Evolutionary conservation across 2,113 vertebrate genomes (phyloP), one percentile per base, ranked within the genome.

Genomic region (Protobothrops flavoviridis): DNA sequence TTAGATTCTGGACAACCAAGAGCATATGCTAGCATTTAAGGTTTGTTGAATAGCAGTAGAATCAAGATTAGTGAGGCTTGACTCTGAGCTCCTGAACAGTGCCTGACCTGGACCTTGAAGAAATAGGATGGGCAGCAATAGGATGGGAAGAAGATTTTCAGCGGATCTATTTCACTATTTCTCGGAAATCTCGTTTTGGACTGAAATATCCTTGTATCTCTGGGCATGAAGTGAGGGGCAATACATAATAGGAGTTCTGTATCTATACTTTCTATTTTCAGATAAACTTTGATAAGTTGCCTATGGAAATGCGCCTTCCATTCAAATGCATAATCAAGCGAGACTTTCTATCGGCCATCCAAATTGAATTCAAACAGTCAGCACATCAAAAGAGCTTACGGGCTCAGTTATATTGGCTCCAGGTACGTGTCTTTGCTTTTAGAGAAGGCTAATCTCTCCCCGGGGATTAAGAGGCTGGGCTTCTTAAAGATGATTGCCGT

Each of bases 361-460:
- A 99, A 39, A 96, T 99, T 94, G 99, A 99, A 95, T 98, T 99
- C 95, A 99, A 99, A 48, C 99, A 99, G 93, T 99, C 99, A 0
- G 97, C 95, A 93, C 99, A 99, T 95, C 99, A 99, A 81, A 98
- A 99, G 92, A 99, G 99, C 95, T 96, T 99, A 93, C 97, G 99
- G 87, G 99, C 99, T 6, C 98, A 98, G 57, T 89, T 99, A 48
- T 98, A 99, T 95, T 99, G 99, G 99, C 97, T 99, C 48, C 99
- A 99, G 99, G 99, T 99, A 97, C 91, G 0, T 2, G 9, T 59
- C n/a, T 85, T 33, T 8, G 20, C 43, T 12, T n/a, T 56, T 91
- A n/a, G n/a, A 24, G 52, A 26, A 64, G 3, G 20, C 23, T 4
- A 74, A 45, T 81, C 50, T 9, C 50, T 4, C 29, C n/a, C 9